Percentiles rank a stretch among this genome's conserved stretches.
Conservation (phyloP, 1,140 invertebrate species). For the Condylostylus longicornis region DNA sequence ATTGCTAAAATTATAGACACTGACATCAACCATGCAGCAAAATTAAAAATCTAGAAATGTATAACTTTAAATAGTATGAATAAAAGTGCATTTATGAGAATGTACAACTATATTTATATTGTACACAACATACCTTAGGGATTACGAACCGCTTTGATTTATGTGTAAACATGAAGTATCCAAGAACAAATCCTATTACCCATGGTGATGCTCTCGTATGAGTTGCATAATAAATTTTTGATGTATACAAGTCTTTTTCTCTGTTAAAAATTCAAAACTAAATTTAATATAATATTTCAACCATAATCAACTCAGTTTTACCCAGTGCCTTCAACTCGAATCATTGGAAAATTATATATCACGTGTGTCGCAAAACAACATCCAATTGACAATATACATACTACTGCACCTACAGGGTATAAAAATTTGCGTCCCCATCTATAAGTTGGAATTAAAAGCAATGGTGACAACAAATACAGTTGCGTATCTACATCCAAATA, state of each 20-base stretch:
- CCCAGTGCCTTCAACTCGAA: too few relatives aligned
- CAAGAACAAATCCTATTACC: not conserved
- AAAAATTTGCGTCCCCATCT: too few relatives aligned
- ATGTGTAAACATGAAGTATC: not conserved
- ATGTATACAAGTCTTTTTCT: too few relatives aligned
- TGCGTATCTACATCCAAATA: constrained; percentile 77
- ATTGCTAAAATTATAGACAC: not conserved
- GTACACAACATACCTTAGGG: not conserved
- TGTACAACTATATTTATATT: not conserved
- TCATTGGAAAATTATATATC: too few relatives aligned
- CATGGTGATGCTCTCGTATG: too few relatives aligned
- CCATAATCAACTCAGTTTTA: not conserved
- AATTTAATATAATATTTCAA: not conserved
- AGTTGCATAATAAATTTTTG: too few relatives aligned
- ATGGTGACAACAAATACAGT: constrained; percentile 57
- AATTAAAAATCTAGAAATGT: too few relatives aligned
- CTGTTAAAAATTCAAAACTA: not conserved
- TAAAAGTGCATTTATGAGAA: too few relatives aligned
- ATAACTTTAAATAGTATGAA: too few relatives aligned
- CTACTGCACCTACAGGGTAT: too few relatives aligned
- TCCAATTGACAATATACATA: too few relatives aligned
- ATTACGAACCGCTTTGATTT: not conserved
- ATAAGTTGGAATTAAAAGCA: constrained; percentile 52
- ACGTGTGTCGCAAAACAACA: too few relatives aligned
- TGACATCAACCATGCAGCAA: not conserved